Evolutionary conservation across 2,797 vertebrate species (phyloP).

Genomic region (Argya squamiceps): DNA sequence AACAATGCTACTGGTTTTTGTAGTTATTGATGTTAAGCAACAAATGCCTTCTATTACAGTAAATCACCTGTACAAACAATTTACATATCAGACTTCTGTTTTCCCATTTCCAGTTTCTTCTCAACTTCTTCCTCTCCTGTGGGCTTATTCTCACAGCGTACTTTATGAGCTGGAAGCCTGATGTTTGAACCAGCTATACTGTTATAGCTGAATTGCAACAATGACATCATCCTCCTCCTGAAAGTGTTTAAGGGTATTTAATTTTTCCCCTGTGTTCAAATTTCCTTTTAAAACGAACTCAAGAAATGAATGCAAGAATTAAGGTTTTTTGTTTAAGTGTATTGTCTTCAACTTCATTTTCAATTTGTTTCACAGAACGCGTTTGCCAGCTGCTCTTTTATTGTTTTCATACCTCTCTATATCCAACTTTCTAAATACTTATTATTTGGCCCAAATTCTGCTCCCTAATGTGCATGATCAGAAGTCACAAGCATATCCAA

Average conservation of each 20-base stretch:
- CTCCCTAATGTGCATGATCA: background rate
- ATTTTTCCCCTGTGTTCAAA: background rate
- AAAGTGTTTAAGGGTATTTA: background rate
- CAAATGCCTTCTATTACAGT: background rate
- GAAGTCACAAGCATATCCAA: background rate
- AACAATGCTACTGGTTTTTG: background rate
- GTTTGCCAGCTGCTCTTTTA: slow-evolving; percentile 12
- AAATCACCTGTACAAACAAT: background rate
- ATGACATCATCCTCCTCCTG: background rate
- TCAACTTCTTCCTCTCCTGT: background rate
- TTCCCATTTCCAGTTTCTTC: background rate
- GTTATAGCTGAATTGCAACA: background rate
- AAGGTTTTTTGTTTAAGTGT: background rate
- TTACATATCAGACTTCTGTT: background rate
- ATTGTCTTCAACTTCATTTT: background rate
- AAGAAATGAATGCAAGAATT: background rate
- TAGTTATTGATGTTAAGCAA: background rate
- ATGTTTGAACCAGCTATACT: background rate
- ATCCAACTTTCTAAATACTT: background rate
- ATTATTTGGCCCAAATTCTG: background rate
- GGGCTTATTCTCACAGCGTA: background rate
- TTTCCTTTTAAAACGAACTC: background rate
- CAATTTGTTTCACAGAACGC: background rate
- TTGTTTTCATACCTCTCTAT: background rate
- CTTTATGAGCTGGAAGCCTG: background rate